Percentiles rank a stretch among this genome's conserved stretches.
Evolutionary conservation across 1,140 invertebrate genomes (phyloP).

Genomic region (Globodera rostochiensis): DNA sequence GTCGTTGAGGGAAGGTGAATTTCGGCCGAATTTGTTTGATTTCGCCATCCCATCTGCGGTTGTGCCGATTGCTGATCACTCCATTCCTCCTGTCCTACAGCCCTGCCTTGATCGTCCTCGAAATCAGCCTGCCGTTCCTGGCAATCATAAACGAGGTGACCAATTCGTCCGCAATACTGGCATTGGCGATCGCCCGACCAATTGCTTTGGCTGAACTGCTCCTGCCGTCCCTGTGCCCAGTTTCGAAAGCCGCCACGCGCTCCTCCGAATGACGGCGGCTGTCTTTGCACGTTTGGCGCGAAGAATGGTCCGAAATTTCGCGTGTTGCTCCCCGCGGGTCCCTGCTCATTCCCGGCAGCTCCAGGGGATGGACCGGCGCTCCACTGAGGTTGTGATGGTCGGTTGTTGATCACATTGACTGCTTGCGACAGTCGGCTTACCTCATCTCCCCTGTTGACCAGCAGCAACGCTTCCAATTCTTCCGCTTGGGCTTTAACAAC

Average conservation of each 20-base stretch:
- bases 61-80: background rate
- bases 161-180: background rate
- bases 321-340: background rate
- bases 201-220: background rate
- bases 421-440: background rate
- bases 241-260: background rate
- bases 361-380: background rate
- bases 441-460: background rate
- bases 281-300: no score
- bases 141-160: background rate
- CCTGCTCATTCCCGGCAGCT: background rate
- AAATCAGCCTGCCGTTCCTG: background rate
- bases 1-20: no score
- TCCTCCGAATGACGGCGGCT: no score
- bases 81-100: background rate
- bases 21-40: background rate
- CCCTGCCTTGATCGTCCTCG: background rate
- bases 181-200: background rate
- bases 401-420: background rate
- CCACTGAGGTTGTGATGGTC: background rate
- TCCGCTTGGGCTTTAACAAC: constrained; percentile 8
- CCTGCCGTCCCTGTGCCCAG: background rate
- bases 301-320: background rate
- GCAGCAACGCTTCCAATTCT: constrained; percentile 8
- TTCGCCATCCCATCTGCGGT: background rate